Evolutionary conservation across 2,797 vertebrate species (phyloP).

Genomic region (Sebastes steindachneri): DNA sequence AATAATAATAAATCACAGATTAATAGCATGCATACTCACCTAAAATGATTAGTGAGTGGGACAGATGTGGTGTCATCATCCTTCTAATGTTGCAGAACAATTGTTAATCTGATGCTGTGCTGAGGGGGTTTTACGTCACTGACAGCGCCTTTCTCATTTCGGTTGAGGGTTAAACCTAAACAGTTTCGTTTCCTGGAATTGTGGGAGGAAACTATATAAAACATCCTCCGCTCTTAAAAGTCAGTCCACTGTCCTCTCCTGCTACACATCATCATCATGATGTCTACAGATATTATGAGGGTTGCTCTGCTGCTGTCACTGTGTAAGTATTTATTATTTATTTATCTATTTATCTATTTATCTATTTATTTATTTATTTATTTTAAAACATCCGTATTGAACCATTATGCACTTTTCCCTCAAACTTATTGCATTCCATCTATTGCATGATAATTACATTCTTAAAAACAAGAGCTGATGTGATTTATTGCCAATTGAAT

Average conservation of each 20-base stretch:
- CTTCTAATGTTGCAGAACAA: background rate
- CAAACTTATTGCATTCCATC: no score
- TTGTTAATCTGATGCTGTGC: accelerated
- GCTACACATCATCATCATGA: background rate
- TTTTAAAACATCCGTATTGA: background rate
- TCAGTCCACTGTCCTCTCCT: no score
- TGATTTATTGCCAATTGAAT: no score
- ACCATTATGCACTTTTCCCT: background rate
- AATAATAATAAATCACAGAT: background rate
- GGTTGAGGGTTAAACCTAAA: no score
- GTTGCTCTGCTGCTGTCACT: background rate
- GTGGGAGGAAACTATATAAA: no score
- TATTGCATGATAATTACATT: no score
- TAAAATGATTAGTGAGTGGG: background rate
- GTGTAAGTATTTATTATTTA: background rate
- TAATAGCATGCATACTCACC: background rate
- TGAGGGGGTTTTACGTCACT: no score
- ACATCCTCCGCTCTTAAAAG: no score
- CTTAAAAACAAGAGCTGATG: no score
- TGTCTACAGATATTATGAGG: background rate
- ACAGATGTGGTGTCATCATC: background rate
- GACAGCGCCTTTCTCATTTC: no score
- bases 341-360: no score
- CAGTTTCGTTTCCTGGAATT: background rate
- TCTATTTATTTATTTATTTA: no score